Percentiles rank a stretch among this genome's conserved stretches.
These are phyloP conservation scores for Coluber constrictor DNA, from an alignment of 2,797 vertebrate species.

Conservation along the genomic window DNA sequence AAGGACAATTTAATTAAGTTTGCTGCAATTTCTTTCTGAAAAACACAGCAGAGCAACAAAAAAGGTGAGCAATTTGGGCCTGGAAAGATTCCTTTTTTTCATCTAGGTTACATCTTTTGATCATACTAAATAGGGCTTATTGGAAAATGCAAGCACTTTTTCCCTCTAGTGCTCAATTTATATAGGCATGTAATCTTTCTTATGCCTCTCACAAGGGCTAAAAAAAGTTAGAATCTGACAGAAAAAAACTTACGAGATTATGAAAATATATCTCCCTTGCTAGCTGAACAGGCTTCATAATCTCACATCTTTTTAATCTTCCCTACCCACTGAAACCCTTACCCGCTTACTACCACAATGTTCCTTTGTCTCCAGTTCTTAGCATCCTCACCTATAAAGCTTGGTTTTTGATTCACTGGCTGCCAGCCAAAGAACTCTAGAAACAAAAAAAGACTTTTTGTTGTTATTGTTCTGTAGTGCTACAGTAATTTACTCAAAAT, in stretches of 20 bases:
- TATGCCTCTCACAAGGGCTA: slow-evolving; percentile 4
- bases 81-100: background rate
- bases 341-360: background rate
- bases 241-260: background rate
- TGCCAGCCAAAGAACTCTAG: slow-evolving; percentile 7
- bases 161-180: background rate
- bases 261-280: background rate
- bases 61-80: background rate
- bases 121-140: slow-evolving; percentile 26
- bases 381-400: background rate
- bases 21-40: background rate
- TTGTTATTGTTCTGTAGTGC: background rate
- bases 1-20: background rate
- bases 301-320: background rate
- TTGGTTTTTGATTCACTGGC: slow-evolving; percentile 24
- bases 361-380: slow-evolving; percentile 5
- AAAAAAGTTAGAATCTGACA: background rate
- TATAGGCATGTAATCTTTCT: background rate
- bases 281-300: background rate
- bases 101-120: slow-evolving; percentile 30
- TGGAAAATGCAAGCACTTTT: slow-evolving; percentile 24
- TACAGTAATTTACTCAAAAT: background rate
- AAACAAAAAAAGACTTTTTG: slow-evolving; percentile 1
- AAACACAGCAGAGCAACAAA: background rate
- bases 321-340: background rate